Percentiles rank a stretch among this genome's conserved stretches.
Conservation (phyloP, 2,888 invertebrate species). For the Ctenicera cuprea region DNA sequence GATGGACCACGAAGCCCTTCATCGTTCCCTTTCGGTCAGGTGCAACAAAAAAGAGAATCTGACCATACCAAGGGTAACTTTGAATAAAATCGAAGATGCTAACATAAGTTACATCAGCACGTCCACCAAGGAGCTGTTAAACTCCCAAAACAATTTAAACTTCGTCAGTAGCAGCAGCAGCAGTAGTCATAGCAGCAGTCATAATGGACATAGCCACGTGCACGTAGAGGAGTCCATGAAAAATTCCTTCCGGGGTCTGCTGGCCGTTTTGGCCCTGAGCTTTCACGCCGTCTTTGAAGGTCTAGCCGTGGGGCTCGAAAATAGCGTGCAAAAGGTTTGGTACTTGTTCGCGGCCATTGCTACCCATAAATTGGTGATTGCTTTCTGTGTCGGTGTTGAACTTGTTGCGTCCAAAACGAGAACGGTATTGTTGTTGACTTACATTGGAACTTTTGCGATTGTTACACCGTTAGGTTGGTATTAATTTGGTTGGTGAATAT, state of each 20-base stretch:
- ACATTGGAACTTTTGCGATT: conserved; percentile 78
- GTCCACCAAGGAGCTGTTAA: conserved; percentile 67
- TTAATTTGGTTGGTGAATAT: neutral
- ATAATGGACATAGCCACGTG: conserved; percentile 56
- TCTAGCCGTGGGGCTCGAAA: conserved; percentile 80
- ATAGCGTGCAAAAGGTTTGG: conserved; percentile 76
- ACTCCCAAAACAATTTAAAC: conserved; percentile 64
- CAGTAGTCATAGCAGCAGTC: conserved; percentile 33
- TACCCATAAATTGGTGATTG: conserved; percentile 81
- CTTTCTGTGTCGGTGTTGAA: conserved; percentile 81
- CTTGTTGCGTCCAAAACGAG: conserved; percentile 76
- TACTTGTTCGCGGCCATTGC: conserved; percentile 80
- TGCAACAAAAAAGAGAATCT: conserved; percentile 70
- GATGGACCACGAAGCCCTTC: conserved; percentile 72
- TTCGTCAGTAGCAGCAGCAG: conserved; percentile 53
- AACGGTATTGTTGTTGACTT: conserved; percentile 73
- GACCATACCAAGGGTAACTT: conserved; percentile 67
- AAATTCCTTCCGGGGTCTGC: conserved; percentile 74
- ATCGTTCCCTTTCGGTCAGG: conserved; percentile 75
- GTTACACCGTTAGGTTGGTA: conserved; percentile 78
- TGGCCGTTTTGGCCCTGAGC: conserved; percentile 80
- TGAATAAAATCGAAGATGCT: conserved; percentile 68
- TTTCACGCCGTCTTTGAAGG: conserved; percentile 84
- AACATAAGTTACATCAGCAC: conserved; percentile 66
- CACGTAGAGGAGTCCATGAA: conserved; percentile 71